Evolutionary conservation across 2,888 invertebrate species (phyloP).

Genomic region (Mesopsocus fuscifrons): DNA sequence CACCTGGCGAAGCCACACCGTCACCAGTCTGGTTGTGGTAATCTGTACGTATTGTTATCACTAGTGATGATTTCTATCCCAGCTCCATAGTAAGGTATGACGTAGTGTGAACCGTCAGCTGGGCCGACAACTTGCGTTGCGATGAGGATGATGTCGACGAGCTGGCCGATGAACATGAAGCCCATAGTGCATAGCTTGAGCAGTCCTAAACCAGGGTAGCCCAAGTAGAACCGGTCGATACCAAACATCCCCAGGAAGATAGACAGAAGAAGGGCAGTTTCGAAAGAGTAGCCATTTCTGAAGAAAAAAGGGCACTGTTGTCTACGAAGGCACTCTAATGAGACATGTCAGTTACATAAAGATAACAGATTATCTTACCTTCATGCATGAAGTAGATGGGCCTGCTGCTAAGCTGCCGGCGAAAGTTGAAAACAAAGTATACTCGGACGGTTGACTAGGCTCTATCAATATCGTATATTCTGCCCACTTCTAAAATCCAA

Average conservation of each 20-base stretch:
- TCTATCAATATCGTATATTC: too few species aligned
- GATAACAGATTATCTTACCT: not conserved
- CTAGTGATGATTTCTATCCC: constrained; percentile 59
- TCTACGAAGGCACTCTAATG: not conserved
- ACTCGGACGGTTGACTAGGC: too few species aligned
- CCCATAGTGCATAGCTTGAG: constrained; percentile 91
- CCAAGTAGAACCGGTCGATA: constrained; percentile 92
- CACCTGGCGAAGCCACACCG: too few species aligned
- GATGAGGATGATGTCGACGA: constrained; percentile 86
- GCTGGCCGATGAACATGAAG: constrained; percentile 88
- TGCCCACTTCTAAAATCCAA: too few species aligned
- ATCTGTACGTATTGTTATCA: constrained; percentile 66
- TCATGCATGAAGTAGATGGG: constrained; percentile 17
- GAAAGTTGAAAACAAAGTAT: too few species aligned
- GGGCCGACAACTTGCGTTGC: constrained; percentile 89
- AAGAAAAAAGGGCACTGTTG: constrained; percentile 18
- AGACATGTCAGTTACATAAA: constrained; percentile 9
- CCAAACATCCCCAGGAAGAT: constrained; percentile 98
- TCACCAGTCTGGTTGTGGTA: constrained; percentile 65
- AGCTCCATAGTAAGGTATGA: constrained; percentile 87
- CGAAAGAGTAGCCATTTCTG: constrained; percentile 88
- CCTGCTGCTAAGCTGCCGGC: too few species aligned
- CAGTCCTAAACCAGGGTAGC: constrained; percentile 88
- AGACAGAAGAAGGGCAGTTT: constrained; percentile 78
- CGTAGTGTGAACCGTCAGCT: constrained; percentile 84